Base-by-base conservation (phyloP, 2,888 invertebrate species). In the Eilema sororculum region DNA sequence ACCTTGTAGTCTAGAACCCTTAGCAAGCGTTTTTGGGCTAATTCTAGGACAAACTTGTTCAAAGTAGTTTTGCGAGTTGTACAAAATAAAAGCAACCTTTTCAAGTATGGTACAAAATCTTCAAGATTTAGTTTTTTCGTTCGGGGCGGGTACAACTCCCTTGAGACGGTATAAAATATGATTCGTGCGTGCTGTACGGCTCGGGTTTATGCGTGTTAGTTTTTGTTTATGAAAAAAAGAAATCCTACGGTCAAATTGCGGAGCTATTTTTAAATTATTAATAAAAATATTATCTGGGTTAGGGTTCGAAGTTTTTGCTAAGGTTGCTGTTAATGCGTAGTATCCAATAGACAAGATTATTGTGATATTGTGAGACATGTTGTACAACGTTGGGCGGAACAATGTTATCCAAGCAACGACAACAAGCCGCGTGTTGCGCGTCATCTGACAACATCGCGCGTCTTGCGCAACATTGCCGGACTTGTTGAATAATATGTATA, bases 111-210 rank as follows among this genome's bases (percentile, higher is more conserved):
- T 20, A 52, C 16, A 52, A 67, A 24, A 13, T 46, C 5, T 61
- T 24, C 0, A 24, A 67, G 52, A 60, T 60, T 60, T 67, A 28
- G 46, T 67, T 67, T n/a, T 16, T 61, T 33, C 30, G 13, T 33
- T 33, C n/a, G 30, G 10, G 24, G 60, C 56, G 69, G 52, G 28
- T 22, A 63, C 30, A 28, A 68, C 59, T 66, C 77, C 74, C 68
- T 65, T 25, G 67, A 72, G 75, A 67, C 73, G 76, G 68, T 67
- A 78, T 73, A 61, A 74, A 78, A 76, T 81, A 77, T 83, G 77
- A 83, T 78, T 76, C 77, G 82, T 83, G 80, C 76, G 78, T 83
- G 83, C 25, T 33, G 46, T 3, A 20, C 25, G 37, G 12, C 28
- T 65, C 75, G 71, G 75, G 80, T 12, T 75, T 72, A 3, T 66